Percentiles rank a stretch among this genome's conserved stretches.
Evolutionary conservation across 2,797 vertebrate species (phyloP).

Genomic region (Sus cebifrons): DNA sequence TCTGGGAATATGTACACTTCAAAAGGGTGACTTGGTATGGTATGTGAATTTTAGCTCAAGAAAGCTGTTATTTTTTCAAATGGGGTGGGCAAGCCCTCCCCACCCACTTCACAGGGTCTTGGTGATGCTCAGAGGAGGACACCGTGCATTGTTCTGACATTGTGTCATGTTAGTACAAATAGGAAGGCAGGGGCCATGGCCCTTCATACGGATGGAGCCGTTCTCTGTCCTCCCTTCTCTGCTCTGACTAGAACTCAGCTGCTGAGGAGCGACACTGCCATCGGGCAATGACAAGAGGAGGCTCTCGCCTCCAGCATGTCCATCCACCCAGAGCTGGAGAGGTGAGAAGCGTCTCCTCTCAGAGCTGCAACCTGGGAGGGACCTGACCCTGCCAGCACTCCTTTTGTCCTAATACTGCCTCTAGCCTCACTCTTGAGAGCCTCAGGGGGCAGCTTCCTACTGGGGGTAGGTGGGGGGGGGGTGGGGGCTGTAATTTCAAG

Average conservation of each 20-base stretch:
- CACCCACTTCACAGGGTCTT: background rate
- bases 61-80: background rate
- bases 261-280: background rate
- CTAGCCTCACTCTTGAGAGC: background rate
- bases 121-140: background rate
- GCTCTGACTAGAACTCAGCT: background rate
- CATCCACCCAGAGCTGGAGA: background rate
- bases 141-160: background rate
- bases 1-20: background rate
- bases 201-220: background rate
- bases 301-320: background rate
- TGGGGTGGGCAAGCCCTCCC: background rate
- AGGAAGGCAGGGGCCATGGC: background rate
- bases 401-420: fast-evolving
- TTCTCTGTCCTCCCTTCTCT: background rate
- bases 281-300: slow-evolving; percentile 12
- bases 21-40: background rate
- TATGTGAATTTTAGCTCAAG: background rate
- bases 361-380: background rate
- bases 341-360: background rate
- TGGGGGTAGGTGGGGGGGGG: background rate
- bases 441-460: fast-evolving
- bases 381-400: background rate
- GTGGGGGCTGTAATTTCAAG: background rate
- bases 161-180: fast-evolving